Conservation (phyloP, 1,140 invertebrate genomes). For the Geopemphigus sp. region DNA sequence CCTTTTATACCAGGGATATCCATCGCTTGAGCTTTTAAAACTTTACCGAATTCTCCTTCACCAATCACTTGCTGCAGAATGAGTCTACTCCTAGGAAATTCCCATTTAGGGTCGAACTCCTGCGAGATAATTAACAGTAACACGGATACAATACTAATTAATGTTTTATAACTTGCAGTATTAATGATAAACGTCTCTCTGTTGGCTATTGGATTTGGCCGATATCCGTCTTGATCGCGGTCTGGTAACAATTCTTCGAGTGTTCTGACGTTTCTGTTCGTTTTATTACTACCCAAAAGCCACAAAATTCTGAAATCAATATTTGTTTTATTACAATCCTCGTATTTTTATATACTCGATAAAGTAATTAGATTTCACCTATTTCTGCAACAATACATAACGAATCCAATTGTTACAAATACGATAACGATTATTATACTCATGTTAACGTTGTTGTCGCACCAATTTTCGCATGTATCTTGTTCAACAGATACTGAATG, state of each 20-base stretch:
- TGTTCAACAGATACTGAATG: neutral
- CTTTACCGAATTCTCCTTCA: constrained; percentile 85
- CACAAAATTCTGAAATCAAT: constrained; percentile 14
- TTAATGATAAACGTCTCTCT: constrained; percentile 22
- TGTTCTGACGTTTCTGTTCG: constrained; percentile 18
- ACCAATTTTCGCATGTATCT: constrained; percentile 17
- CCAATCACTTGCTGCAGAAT: constrained; percentile 87
- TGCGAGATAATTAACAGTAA: neutral
- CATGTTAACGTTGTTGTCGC: constrained; percentile 14
- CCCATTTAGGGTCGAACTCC: constrained; percentile 61
- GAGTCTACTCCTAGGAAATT: constrained; percentile 76
- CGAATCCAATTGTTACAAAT: constrained; percentile 1
- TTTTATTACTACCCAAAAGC: constrained; percentile 18
- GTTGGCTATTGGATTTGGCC: neutral
- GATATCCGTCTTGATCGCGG: constrained; percentile 8
- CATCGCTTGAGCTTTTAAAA: constrained; percentile 78
- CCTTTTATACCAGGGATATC: constrained; percentile 14
- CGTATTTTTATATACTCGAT: neutral
- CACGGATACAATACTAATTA: neutral
- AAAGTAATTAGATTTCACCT: neutral
- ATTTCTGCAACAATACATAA: constrained; percentile 34
- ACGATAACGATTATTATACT: constrained; percentile 29
- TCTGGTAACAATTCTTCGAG: constrained; percentile 18
- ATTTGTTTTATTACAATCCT: neutral
- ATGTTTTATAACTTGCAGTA: neutral